Base-by-base conservation (phyloP, 2,113 vertebrate genomes). In the Rhombomys opimus region DNA sequence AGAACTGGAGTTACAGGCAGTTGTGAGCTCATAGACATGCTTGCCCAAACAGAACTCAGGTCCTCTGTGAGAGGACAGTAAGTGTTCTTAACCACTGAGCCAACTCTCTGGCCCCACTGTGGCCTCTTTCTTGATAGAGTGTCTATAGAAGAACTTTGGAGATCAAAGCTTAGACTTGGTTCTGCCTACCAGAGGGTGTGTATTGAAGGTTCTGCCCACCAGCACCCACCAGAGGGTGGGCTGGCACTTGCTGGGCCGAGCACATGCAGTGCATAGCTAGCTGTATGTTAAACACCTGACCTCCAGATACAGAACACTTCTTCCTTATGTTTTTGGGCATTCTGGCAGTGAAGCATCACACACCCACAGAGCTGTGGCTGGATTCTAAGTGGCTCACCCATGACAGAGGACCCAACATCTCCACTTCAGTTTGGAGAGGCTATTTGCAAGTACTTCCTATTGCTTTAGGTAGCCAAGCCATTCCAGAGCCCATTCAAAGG, bases 241-340 rank as follows among this genome's bases (percentile, higher is more conserved):
- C 41, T 32, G 25, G 27, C 32, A 25, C 57, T 25, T 1, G 8
- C 13, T 15, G 23, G 7, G 25, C 23, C 52, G 10, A 22, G 61
- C 72, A 92, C 22, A 9, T 7, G 15, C 1, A 4, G 11, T 1
- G 2, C n/a, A 0, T 30, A 30, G 14, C 1, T 20, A n/a, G 32
- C 2, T 87, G 12, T 50, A 25, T n/a, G 50, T 65, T 18, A 50
- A 70, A 35, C 38, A 50, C n/a, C 59, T 20, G 14, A 13, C 13
- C 38, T 59, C 27, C 20, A 10, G 9, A 12, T 5, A 32, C 52
- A 52, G 78, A 2, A 61, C 1, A 13, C 15, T 54, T 76, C 22
- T 50, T 38, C 22, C 22, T 67, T 18, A 17, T 3, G 90, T 65
- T 57, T 50, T 30, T 23, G 52, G 7, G 59, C 27, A 5, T 85